phyloP scores from a whole-genome alignment of 2,888 invertebrate genomes.

The Linnaemya tessellans region DNA sequence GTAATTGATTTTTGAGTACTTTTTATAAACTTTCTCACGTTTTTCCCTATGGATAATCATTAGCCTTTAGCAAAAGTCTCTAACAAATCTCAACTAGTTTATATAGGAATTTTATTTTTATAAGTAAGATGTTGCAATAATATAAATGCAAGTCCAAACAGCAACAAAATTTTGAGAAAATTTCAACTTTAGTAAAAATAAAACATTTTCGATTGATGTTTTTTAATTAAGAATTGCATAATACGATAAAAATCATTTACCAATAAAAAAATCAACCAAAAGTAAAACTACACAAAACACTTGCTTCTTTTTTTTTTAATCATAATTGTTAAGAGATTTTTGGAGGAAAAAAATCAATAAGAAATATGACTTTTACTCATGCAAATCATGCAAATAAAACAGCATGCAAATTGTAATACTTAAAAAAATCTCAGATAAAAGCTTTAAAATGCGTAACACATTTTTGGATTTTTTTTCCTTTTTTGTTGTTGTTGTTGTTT shows the following conservation, averaged over 20 bases:
- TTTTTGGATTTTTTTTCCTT: conserved; percentile 7
- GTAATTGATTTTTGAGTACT: too few relatives aligned
- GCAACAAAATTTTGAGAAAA: too few relatives aligned
- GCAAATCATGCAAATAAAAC: conserved; percentile 67
- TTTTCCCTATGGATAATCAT: too few relatives aligned
- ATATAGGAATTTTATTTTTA: too few relatives aligned
- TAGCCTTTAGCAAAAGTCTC: too few relatives aligned
- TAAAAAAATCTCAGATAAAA: conserved; percentile 8
- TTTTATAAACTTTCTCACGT: too few relatives aligned
- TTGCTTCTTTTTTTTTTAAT: conserved; percentile 47
- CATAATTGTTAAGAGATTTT: conserved; percentile 59
- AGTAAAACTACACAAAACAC: conserved; percentile 41
- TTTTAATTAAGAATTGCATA: conserved; percentile 29
- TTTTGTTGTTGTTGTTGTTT: too few relatives aligned
- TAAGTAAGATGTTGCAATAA: too few relatives aligned
- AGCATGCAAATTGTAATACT: conserved; percentile 31
- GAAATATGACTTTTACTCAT: conserved; percentile 50
- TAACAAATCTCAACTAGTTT: too few relatives aligned
- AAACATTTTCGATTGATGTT: neutral
- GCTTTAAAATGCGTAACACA: conserved; percentile 52
- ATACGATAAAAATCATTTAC: conserved; percentile 29
- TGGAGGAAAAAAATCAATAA: conserved; percentile 22
- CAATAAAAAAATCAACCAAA: conserved; percentile 10
- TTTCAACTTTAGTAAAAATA: too few relatives aligned
- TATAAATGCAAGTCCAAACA: too few relatives aligned